Evolutionary conservation across 1,140 invertebrate genomes (phyloP).

Genomic region (Oncopeltus fasciatus): DNA sequence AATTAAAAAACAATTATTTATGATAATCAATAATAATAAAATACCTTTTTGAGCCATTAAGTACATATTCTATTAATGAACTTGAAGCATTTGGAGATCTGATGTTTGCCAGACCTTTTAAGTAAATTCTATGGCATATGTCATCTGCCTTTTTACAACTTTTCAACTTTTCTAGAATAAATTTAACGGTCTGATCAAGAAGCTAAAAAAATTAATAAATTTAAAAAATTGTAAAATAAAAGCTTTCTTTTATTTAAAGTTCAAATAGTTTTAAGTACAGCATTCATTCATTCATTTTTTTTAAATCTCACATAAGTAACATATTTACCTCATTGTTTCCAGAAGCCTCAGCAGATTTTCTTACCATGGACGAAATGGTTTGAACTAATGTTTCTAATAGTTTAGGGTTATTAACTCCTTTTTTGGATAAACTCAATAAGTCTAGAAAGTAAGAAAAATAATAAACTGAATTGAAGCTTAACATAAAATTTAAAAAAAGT

Average conservation of each 20-base stretch:
- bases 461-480: too few species aligned
- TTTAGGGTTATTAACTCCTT: conserved; percentile 25
- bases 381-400: conserved; percentile 27
- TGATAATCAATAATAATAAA: too few species aligned
- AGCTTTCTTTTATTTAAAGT: too few species aligned
- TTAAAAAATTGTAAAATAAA: conserved; percentile 9
- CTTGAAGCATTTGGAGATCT: conserved; percentile 39
- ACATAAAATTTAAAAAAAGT: too few species aligned
- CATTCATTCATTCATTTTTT: background rate
- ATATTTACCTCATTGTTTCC: conserved; percentile 14
- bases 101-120: conserved; percentile 53
- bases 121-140: conserved; percentile 41
- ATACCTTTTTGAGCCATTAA: conserved; percentile 33
- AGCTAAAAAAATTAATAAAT: conserved; percentile 25
- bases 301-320: background rate
- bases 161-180: conserved; percentile 35
- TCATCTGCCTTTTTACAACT: conserved; percentile 34
- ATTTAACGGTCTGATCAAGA: conserved; percentile 35
- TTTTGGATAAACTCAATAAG: conserved; percentile 27
- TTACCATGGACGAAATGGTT: conserved; percentile 24
- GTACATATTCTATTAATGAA: conserved; percentile 38
- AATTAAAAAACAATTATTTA: too few species aligned
- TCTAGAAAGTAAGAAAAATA: conserved; percentile 25
- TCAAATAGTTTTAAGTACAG: too few species aligned
- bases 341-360: conserved; percentile 9